Percentiles rank a stretch among this genome's conserved stretches.
These are phyloP conservation scores for Dasyurus viverrinus DNA, from an alignment of 2,113 vertebrate genomes.

Conservation along the genomic window DNA sequence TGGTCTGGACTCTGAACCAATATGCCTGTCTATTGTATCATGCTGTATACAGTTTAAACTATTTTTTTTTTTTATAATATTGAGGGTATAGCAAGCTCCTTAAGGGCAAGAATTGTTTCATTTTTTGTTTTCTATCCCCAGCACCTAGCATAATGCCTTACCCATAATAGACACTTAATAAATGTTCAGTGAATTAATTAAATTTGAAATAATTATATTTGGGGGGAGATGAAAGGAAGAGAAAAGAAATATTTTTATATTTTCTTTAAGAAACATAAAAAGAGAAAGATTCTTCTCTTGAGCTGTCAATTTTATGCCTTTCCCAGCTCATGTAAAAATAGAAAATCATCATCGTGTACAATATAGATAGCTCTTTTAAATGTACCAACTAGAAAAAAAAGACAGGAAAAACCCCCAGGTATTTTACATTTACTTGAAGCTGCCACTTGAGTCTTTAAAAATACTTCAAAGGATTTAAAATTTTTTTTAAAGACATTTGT, in stretches of 20 bases:
- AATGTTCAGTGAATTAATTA: not conserved
- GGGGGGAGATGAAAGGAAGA: not conserved
- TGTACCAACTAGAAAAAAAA: constrained; percentile 19
- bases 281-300: constrained; percentile 39
- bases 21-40: not conserved
- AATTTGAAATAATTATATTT: not conserved
- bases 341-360: constrained; percentile 46
- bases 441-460: constrained; percentile 41
- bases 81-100: not conserved
- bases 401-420: not conserved
- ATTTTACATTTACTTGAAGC: constrained; percentile 29
- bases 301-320: constrained; percentile 49
- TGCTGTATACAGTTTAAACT: not conserved
- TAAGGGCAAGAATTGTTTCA: not conserved
- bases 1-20: not conserved
- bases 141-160: not conserved
- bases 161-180: not conserved
- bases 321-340: constrained; percentile 49
- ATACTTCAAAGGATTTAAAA: constrained; percentile 36
- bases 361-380: constrained; percentile 17
- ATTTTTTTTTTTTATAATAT: too few species aligned
- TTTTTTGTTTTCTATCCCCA: not conserved
- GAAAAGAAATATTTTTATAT: not conserved
- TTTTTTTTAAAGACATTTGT: constrained; percentile 25
- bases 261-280: not conserved